phyloP scores from a whole-genome alignment of 2,888 invertebrate genomes.

The Cephus rjabovi region DNA sequence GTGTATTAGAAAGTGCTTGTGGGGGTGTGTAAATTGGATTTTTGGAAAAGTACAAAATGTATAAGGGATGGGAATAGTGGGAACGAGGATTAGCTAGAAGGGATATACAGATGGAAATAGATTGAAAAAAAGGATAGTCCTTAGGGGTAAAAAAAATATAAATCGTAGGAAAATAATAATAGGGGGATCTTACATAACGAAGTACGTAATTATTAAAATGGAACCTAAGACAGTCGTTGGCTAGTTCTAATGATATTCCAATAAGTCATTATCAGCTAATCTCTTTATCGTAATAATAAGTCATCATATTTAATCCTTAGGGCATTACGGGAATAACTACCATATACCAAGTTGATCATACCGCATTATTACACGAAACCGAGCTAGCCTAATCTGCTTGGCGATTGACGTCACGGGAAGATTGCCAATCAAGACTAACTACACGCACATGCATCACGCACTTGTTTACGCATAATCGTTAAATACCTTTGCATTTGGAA shows the following conservation, averaged over 20 bases:
- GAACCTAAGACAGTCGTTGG: constrained; percentile 53
- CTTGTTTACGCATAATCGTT: too few relatives aligned
- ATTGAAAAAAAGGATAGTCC: not conserved
- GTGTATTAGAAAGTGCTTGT: not conserved
- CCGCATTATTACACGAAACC: constrained; percentile 36
- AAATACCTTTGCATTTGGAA: too few relatives aligned
- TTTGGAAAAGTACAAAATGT: not conserved
- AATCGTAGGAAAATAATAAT: not conserved
- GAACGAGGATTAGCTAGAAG: not conserved
- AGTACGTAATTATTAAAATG: constrained; percentile 6
- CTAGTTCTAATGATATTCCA: constrained; percentile 61
- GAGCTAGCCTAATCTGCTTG: constrained; percentile 40
- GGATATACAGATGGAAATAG: not conserved
- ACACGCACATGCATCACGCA: not conserved
- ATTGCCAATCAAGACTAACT: constrained; percentile 4
- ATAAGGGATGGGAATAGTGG: not conserved
- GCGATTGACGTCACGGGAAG: constrained; percentile 44
- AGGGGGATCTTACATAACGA: not conserved
- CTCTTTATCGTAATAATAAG: constrained; percentile 37
- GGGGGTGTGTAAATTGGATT: not conserved
- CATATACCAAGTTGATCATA: constrained; percentile 38
- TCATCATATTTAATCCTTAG: constrained; percentile 29
- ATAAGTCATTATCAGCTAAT: constrained; percentile 53
- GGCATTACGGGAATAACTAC: constrained; percentile 29
- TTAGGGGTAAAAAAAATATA: not conserved